Conservation (phyloP, 2,888 invertebrate species). For the Cheilosia soror region DNA sequence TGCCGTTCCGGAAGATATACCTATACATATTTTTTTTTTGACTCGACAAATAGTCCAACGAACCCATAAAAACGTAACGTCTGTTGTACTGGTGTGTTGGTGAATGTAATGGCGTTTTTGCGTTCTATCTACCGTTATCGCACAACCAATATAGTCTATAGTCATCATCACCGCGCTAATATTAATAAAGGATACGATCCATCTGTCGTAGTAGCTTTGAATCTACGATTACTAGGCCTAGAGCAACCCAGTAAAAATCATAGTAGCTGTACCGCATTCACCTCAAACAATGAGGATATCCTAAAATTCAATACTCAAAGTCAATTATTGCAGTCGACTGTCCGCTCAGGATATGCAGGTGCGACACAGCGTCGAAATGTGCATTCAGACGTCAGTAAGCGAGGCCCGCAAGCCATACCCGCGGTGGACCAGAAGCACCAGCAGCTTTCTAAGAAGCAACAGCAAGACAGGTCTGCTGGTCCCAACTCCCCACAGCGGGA, state of each 20-base stretch:
- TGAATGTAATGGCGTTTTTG: conserved; percentile 84
- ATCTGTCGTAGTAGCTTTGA: conserved; percentile 29
- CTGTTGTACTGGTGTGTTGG: conserved; percentile 47
- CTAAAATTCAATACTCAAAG: conserved; percentile 28
- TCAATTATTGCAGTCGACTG: conserved; percentile 45
- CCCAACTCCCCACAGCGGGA: conserved; percentile 84
- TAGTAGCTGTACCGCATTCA: conserved; percentile 28
- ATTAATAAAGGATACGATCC: conserved; percentile 43
- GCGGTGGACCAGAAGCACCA: conserved; percentile 37
- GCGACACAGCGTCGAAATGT: conserved; percentile 39
- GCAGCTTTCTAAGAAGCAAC: neutral
- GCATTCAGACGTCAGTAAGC: conserved; percentile 41
- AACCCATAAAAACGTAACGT: conserved; percentile 28
- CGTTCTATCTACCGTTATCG: conserved; percentile 82
- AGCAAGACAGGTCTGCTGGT: conserved; percentile 71
- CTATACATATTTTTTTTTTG: neutral
- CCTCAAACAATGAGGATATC: conserved; percentile 38
- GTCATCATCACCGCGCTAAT: conserved; percentile 72
- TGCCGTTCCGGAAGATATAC: conserved; percentile 11
- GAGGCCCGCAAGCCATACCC: conserved; percentile 19
- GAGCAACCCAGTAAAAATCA: conserved; percentile 21
- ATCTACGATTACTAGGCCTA: conserved; percentile 33
- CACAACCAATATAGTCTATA: conserved; percentile 80
- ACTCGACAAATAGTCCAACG: conserved; percentile 13
- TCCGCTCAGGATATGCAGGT: conserved; percentile 9